Percentiles rank a stretch among this genome's conserved stretches.
Evolutionary conservation across 2,113 vertebrate genomes (phyloP).

Genomic region (Sebastes fasciatus): DNA sequence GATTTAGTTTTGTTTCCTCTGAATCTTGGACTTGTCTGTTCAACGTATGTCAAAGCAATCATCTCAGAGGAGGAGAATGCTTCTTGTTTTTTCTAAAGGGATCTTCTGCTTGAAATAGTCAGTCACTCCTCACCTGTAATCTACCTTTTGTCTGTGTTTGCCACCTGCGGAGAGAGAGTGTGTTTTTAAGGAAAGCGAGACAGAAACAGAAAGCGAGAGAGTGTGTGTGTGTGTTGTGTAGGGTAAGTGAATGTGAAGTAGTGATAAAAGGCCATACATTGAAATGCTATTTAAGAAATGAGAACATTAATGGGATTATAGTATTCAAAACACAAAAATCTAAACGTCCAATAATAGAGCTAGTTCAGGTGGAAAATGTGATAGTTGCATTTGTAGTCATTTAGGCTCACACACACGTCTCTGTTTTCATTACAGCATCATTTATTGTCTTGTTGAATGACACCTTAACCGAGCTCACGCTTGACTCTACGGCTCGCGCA

Average conservation of each 20-base stretch:
- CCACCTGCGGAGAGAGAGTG: constrained; percentile 27
- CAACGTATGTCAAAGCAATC: constrained; percentile 47
- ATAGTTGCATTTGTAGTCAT: not conserved
- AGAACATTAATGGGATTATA: not conserved
- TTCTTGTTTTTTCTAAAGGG: constrained; percentile 5
- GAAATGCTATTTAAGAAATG: not conserved
- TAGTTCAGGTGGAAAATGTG: not conserved
- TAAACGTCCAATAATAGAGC: not conserved
- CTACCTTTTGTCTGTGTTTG: constrained; percentile 47
- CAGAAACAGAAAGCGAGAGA: not conserved
- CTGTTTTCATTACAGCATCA: constrained; percentile 42
- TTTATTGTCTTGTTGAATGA: constrained; percentile 49
- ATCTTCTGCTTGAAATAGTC: constrained; percentile 34
- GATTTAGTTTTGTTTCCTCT: constrained; percentile 55
- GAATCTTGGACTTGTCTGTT: constrained; percentile 55
- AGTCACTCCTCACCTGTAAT: constrained; percentile 62
- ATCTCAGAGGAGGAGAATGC: constrained; percentile 39
- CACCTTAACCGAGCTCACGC: constrained; percentile 38
- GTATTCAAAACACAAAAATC: constrained; percentile 8
- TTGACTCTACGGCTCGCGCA: constrained; percentile 36
- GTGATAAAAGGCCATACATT: not conserved
- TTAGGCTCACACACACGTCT: not conserved
- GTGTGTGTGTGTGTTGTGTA: not conserved
- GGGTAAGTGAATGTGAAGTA: not conserved
- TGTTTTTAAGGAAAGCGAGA: not conserved